A percentile compares a stretch with the other conserved stretches of the same genome.
These are phyloP conservation scores for Lycophotia porphyrea DNA, from an alignment of 2,888 invertebrate genomes.

Conservation along the genomic window DNA sequence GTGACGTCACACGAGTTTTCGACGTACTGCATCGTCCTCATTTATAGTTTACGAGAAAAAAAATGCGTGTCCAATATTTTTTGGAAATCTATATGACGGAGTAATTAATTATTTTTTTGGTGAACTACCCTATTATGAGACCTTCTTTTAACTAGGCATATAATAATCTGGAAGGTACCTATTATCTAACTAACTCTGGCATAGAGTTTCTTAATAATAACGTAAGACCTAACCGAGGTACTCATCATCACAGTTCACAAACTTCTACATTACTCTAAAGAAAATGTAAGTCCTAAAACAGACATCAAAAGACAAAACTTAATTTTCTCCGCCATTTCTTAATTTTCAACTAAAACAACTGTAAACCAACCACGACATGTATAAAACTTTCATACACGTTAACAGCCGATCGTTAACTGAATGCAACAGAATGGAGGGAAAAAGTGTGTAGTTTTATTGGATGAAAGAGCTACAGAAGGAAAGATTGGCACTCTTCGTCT, in stretches of 20 bases:
- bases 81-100: too few relatives aligned
- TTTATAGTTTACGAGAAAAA: too few relatives aligned
- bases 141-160: not conserved
- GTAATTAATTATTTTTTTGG: too few relatives aligned
- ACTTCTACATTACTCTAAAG: slow-evolving; percentile 2
- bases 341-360: slow-evolving; percentile 16
- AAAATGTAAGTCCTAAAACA: slow-evolving; percentile 1
- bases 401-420: slow-evolving; percentile 51
- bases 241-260: not conserved
- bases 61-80: too few relatives aligned
- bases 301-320: slow-evolving; percentile 24
- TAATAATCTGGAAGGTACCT: not conserved
- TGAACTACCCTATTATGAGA: too few relatives aligned
- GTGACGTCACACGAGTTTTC: too few relatives aligned
- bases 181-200: not conserved
- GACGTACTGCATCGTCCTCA: too few relatives aligned
- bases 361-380: slow-evolving; percentile 20
- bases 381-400: slow-evolving; percentile 28
- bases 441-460: slow-evolving; percentile 59
- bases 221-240: not conserved
- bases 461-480: slow-evolving; percentile 46
- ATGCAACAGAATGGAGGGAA: slow-evolving; percentile 40
- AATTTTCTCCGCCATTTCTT: slow-evolving; percentile 14
- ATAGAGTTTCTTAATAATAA: not conserved
- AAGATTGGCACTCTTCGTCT: slow-evolving; percentile 50